Evolutionary conservation across 2,113 vertebrate species (phyloP).

Genomic region (Pao palembangensis): DNA sequence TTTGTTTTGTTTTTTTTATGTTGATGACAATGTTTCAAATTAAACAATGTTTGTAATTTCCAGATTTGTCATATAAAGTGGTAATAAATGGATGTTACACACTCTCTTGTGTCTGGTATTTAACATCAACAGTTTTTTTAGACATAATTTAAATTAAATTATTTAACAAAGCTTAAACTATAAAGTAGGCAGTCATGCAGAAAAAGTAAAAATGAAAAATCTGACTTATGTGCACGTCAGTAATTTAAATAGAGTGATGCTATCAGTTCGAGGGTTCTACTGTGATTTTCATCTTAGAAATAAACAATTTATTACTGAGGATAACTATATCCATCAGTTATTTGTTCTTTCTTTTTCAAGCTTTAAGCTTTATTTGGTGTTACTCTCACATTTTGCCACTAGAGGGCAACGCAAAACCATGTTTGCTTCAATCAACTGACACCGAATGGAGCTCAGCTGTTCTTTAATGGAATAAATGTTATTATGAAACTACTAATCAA

Average conservation of each 20-base stretch:
- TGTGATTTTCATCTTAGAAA: no score
- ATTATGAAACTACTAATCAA: neutral
- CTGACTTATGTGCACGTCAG: no score
- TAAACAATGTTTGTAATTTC: conserved; percentile 74
- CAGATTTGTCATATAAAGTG: conserved; percentile 75
- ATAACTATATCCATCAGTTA: no score
- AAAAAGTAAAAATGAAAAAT: no score
- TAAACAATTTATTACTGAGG: no score
- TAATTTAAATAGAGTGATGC: no score
- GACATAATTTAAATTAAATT: neutral
- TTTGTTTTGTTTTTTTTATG: conserved; percentile 46
- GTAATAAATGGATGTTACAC: conserved; percentile 78
- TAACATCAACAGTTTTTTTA: neutral
- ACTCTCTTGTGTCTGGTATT: conserved; percentile 3
- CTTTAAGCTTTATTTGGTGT: no score
- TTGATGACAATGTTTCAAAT: conserved; percentile 62
- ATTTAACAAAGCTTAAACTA: neutral
- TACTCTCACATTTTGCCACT: conserved; percentile 16
- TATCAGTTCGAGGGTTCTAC: no score
- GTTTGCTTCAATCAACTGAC: no score
- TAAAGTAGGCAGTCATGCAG: no score
- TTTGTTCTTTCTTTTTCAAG: no score
- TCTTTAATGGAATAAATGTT: neutral
- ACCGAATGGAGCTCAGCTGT: neutral
- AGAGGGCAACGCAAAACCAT: conserved; percentile 33